These are phyloP conservation scores for Cephus runcator DNA, from an alignment of 2,888 invertebrate genomes.

Conservation along the genomic window DNA sequence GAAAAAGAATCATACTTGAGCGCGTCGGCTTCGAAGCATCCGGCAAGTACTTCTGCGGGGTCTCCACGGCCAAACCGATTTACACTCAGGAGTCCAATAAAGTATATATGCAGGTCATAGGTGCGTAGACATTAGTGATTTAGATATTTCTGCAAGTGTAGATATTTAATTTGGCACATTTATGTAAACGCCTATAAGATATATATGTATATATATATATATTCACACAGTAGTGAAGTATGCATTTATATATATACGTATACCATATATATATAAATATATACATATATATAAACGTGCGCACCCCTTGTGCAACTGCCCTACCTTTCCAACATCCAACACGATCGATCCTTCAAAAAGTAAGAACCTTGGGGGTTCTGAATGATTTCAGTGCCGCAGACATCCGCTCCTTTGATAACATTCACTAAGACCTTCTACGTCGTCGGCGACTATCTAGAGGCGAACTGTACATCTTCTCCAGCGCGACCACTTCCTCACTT, in stretches of 20 bases:
- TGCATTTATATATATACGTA: not conserved
- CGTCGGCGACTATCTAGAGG: slow-evolving; percentile 76
- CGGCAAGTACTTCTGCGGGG: slow-evolving; percentile 84
- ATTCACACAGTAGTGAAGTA: not conserved
- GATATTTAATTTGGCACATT: not conserved
- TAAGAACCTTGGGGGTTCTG: not conserved
- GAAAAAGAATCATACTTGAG: slow-evolving; percentile 77
- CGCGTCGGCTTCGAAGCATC: slow-evolving; percentile 81
- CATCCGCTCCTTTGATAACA: slow-evolving; percentile 76
- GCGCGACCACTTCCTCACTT: slow-evolving; percentile 80
- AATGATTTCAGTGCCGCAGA: slow-evolving; percentile 71
- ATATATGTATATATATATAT: not conserved
- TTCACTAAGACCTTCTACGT: slow-evolving; percentile 76
- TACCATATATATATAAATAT: no score
- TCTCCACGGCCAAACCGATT: slow-evolving; percentile 83
- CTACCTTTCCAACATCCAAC: not conserved
- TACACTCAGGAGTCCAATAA: slow-evolving; percentile 83
- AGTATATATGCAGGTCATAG: slow-evolving; percentile 82
- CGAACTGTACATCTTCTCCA: slow-evolving; percentile 80
- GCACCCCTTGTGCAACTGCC: not conserved
- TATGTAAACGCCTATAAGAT: not conserved
- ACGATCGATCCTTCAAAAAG: not conserved
- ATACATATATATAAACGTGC: not conserved
- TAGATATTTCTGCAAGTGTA: not conserved
- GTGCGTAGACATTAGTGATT: slow-evolving; percentile 68